Evolutionary conservation across 2,888 invertebrate species (phyloP), one percentile per base, ranked within the genome.

Genomic region (Lithophane socia): DNA sequence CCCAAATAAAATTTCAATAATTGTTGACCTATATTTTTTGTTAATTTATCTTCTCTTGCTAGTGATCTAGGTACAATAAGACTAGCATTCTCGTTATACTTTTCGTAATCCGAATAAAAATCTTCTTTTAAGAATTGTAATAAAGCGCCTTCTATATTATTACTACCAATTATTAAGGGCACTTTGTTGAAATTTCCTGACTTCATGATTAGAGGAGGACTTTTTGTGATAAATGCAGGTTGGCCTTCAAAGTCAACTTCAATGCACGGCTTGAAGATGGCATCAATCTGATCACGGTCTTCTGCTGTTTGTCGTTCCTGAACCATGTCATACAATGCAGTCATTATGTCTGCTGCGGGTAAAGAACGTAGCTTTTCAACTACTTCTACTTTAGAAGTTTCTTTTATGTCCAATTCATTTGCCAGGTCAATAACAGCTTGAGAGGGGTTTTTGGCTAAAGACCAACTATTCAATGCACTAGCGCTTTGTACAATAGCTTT

Each of bases 401-500:
- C 93, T 44, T 86, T 83, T 70, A 96, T 92, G 18, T 92, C 92
- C 70, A 96, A 87, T 84, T 91, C 84, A 86, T 92, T 92, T 21
- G 94, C 94, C 69, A 96, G 84, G 70, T 93, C 91, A 73, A 92
- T 85, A 10, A 93, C 93, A 47, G 91, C 82, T 69, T 91, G 91
- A 12, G 89, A 85, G 13, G 96, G 96, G 80, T 95, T 96, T 85
- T 93, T 95, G 3, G 91, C 80, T 71, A 96, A 77, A 24, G 94
- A 92, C 95, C 96, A 96, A 85, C 92, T 94, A 83, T 95, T 95
- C 56, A 96, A 88, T 37, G 96, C 96, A 86, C 95, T 93, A 10
- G 94, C 95, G 86, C 96, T 96, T 91, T 96, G 96, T 74, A 96
- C 91, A 56, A 97, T 95, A 10, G 94, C 96, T 89, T 95, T 96